Percentiles rank a stretch among this genome's conserved stretches.
phyloP scores from a whole-genome alignment of 2,113 vertebrate species.

The Cariama cristata region DNA sequence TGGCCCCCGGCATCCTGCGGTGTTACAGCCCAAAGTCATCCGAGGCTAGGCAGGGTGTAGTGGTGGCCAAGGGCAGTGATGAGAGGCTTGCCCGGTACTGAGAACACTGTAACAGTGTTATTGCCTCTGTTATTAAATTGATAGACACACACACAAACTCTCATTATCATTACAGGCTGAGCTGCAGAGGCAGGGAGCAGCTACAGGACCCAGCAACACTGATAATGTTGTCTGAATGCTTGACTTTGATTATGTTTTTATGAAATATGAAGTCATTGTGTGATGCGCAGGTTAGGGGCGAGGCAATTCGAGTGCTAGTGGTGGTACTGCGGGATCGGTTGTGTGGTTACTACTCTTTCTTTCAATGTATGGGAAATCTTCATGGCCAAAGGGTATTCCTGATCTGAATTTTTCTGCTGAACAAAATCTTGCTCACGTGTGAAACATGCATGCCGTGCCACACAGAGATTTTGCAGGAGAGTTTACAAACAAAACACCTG shows the following conservation, averaged over 20 bases:
- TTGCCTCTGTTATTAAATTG: neutral
- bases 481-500: neutral
- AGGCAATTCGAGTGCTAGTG: neutral
- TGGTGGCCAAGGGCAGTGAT: neutral
- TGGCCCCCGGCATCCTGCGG: neutral
- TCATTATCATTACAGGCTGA: neutral
- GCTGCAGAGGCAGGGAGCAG: neutral
- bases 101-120: neutral
- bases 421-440: neutral
- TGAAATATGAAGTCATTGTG: neutral
- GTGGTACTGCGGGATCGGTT: neutral
- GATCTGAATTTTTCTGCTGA: neutral
- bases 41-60: neutral
- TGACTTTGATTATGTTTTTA: neutral
- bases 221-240: neutral
- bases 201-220: neutral
- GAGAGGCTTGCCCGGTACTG: neutral
- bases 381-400: neutral
- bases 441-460: neutral
- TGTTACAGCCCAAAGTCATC: neutral
- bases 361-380: neutral
- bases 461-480: neutral
- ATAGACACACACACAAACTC: neutral
- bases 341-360: neutral
- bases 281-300: neutral